A percentile compares a stretch with the other conserved stretches of the same genome.
These are phyloP conservation scores for Pelodiscus sinensis DNA, from an alignment of 2,113 vertebrate genomes.

Conservation along the genomic window DNA sequence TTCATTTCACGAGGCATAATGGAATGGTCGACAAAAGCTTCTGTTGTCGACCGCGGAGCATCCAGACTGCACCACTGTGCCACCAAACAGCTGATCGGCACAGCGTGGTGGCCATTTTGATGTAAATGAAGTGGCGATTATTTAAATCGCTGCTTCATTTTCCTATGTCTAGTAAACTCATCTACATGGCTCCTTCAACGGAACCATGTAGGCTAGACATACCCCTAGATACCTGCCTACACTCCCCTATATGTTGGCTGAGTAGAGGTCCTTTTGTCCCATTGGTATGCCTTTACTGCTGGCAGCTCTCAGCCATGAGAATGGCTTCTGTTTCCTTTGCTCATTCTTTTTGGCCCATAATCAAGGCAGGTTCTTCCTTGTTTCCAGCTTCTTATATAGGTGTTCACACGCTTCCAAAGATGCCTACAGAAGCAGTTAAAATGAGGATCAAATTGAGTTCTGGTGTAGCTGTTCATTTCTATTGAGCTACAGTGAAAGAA, in stretches of 20 bases:
- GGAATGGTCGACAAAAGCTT: too few relatives aligned
- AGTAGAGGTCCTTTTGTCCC: background rate
- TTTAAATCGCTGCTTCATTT: too few relatives aligned
- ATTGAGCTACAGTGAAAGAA: background rate
- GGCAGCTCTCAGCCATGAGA: background rate
- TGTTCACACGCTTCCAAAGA: background rate
- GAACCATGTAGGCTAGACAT: too few relatives aligned
- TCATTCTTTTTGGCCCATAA: background rate
- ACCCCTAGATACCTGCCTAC: too few relatives aligned
- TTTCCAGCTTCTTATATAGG: slow-evolving; percentile 24
- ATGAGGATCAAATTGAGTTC: slow-evolving; percentile 24
- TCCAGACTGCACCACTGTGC: too few relatives aligned
- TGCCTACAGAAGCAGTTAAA: background rate
- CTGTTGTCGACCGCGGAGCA: too few relatives aligned
- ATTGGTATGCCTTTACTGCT: background rate
- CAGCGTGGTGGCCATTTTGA: too few relatives aligned
- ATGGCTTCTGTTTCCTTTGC: background rate
- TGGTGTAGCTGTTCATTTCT: background rate
- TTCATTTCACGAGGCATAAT: too few relatives aligned
- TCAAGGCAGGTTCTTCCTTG: background rate
- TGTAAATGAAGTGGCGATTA: too few relatives aligned
- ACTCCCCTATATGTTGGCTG: background rate
- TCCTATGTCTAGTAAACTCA: too few relatives aligned
- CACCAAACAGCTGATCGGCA: too few relatives aligned
- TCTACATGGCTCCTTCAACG: too few relatives aligned